Evolutionary conservation across 2,888 invertebrate genomes (phyloP).

Genomic region (Agrochola litura): DNA sequence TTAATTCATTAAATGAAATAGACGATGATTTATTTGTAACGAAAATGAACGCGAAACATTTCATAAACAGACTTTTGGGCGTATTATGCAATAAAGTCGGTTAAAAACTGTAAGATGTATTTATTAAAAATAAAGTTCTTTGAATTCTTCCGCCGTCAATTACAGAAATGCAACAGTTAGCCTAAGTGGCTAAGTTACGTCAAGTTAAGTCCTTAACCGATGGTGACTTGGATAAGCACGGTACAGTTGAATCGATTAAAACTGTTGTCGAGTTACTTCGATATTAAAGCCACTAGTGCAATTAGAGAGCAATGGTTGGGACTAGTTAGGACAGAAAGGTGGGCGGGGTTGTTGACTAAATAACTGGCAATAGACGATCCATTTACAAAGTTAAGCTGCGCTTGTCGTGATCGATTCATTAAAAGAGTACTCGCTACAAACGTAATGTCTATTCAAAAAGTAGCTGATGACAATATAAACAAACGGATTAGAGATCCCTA

Average conservation of each 20-base stretch:
- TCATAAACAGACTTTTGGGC: no score
- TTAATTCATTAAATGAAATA: no score
- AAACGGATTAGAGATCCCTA: neutral
- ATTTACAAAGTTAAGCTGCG: conserved; percentile 2
- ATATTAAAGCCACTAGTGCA: conserved; percentile 35
- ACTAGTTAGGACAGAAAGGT: neutral
- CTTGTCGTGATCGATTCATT: neutral
- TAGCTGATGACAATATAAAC: neutral
- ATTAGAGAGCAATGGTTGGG: conserved; percentile 27
- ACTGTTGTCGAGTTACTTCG: conserved; percentile 28
- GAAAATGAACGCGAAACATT: no score
- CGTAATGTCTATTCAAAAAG: neutral
- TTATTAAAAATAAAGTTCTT: no score
- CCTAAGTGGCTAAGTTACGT: conserved; percentile 26
- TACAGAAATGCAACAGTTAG: conserved; percentile 54
- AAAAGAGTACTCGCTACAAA: neutral
- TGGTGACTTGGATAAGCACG: conserved; percentile 53
- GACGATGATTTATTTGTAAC: no score
- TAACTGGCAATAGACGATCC: neutral
- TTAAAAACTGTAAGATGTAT: no score
- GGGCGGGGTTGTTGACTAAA: neutral
- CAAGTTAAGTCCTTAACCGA: conserved; percentile 31
- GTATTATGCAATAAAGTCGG: no score
- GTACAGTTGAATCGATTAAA: conserved; percentile 57
- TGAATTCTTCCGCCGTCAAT: neutral